Percentiles rank a stretch among this genome's conserved stretches.
Evolutionary conservation across 2,888 invertebrate genomes (phyloP).

Genomic region (Resseliella maxima): DNA sequence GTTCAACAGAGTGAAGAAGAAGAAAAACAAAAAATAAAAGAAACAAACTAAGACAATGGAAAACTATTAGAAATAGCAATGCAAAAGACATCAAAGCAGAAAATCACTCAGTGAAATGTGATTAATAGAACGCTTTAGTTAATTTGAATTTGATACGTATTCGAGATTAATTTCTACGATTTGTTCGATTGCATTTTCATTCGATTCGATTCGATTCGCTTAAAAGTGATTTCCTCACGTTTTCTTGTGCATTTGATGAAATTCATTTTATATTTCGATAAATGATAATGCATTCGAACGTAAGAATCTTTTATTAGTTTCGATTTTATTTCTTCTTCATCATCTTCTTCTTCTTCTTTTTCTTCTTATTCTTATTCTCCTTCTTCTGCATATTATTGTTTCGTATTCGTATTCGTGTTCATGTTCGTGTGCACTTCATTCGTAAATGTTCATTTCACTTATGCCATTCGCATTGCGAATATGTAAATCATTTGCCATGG

Average conservation of each 20-base stretch:
- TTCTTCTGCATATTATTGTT: too few relatives aligned
- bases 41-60: not conserved
- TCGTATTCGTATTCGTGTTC: too few relatives aligned
- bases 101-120: slow-evolving; percentile 32
- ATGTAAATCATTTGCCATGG: slow-evolving; percentile 13
- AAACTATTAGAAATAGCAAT: not conserved
- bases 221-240: not conserved
- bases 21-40: not conserved
- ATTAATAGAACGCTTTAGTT: slow-evolving; percentile 28
- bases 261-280: not conserved
- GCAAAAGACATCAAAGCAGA: not conserved
- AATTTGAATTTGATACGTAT: slow-evolving; percentile 28
- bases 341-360: not conserved
- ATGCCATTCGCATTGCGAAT: not conserved
- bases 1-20: too few relatives aligned
- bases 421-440: not conserved
- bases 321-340: not conserved
- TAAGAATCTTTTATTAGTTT: slow-evolving; percentile 26
- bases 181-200: slow-evolving; percentile 12
- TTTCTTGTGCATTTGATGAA: not conserved
- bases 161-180: slow-evolving; percentile 23
- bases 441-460: not conserved
- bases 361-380: not conserved
- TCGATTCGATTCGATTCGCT: not conserved
- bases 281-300: not conserved